Conservation (phyloP, 2,113 vertebrate species). For the Martes martes region DNA sequence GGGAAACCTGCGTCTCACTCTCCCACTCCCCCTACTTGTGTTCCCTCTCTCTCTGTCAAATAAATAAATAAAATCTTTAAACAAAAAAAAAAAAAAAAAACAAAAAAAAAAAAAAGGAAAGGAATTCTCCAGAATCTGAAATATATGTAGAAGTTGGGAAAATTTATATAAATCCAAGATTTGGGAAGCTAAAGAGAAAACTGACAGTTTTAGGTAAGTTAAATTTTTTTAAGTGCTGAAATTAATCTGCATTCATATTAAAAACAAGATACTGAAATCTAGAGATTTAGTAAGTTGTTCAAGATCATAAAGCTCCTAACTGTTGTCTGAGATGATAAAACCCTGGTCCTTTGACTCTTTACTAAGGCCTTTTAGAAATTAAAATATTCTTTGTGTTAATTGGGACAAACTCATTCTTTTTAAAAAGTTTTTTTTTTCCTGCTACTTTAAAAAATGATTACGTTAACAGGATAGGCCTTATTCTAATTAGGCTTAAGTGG, state of each 20-base stretch:
- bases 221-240: constrained; percentile 15
- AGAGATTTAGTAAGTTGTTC: background rate
- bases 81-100: too few species aligned
- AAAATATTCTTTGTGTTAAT: background rate
- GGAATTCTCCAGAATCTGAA: constrained; percentile 24
- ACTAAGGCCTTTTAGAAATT: constrained; percentile 33
- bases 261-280: constrained; percentile 30
- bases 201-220: background rate
- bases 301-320: background rate
- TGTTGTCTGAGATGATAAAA: background rate
- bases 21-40: too few species aligned
- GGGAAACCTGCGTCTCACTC: too few species aligned
- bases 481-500: background rate
- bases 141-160: background rate
- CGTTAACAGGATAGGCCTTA: background rate
- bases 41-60: too few species aligned
- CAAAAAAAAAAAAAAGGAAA: too few species aligned
- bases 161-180: constrained; percentile 12
- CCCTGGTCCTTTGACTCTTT: background rate
- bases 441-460: background rate
- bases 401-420: background rate
- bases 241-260: constrained; percentile 15
- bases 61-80: too few species aligned
- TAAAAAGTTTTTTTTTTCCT: background rate
- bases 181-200: constrained; percentile 34